Base-by-base conservation (phyloP, 2,888 invertebrate genomes). In the Campopleginae sp. region DNA sequence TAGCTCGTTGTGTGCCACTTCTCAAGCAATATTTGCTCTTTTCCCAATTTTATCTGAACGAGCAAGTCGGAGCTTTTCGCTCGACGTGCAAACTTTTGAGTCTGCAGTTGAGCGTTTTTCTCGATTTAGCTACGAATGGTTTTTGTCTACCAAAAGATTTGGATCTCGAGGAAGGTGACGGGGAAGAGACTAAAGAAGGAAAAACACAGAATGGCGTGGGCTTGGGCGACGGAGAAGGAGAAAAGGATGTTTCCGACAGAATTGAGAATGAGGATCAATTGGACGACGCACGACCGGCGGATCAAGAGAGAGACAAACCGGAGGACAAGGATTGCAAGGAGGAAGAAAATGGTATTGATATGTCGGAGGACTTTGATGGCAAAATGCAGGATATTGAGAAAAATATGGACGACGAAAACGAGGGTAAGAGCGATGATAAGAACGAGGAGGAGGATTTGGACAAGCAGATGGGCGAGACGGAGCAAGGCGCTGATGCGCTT, bases 391-490 rank as follows among this genome's bases (percentile, higher is more conserved):
- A 98, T 91, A 94, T 97, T 19, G 97, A 97, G 3, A 95, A 96
- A 86, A 95, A 96, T 78, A 95, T 96, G 31, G 95, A 95, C 0
- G 95, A 96, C 17, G 94, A 95, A 0, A 94, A 95, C 10, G 94
- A 95, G 19, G 95, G 96, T 94, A 96, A 87, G 33, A 95, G 97
- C 3, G 94, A 95, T 0, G 94, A 95, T 19, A 95, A 97, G 17
- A 96, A 97, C 42, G 95, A 97, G 86, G 97, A 97, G 86, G 97
- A 97, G 27, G 97, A 99, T 88, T 95, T 97, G 2, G 98, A 99
- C 88, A 98, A 99, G 92, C 97, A 99, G 95, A 98, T 99, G 98
- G 99, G 99, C 31, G 98, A 99, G 82, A 97, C 98, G 0, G 98
- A 97, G 86, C 96, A 97, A 90, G 96, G 96, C n/a, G 97, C 97